Conservation (phyloP, 1,140 invertebrate genomes). For the Aradophagus sp. region DNA sequence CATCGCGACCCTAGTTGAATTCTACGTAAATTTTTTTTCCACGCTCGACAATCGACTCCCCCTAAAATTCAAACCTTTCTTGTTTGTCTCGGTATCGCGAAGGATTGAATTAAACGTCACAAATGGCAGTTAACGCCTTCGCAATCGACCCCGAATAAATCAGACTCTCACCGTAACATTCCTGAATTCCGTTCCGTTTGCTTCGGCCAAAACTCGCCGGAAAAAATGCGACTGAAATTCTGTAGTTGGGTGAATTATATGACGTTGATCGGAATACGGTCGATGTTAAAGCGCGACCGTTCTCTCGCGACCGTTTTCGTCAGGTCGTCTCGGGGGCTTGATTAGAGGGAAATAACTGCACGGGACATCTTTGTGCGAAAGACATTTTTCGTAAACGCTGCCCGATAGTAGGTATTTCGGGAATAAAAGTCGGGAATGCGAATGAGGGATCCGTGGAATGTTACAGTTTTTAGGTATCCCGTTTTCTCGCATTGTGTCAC, state of each 20-base stretch:
- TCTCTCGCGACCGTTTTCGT: too few relatives aligned
- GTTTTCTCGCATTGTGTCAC: too few relatives aligned
- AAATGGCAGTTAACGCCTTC: slow-evolving; percentile 49
- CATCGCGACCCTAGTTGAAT: slow-evolving; percentile 15
- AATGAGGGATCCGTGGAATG: slow-evolving; percentile 18
- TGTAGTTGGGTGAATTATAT: too few relatives aligned
- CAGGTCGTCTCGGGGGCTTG: too few relatives aligned
- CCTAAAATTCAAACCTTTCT: slow-evolving; percentile 9
- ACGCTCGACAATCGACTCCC: background rate
- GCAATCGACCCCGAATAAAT: slow-evolving; percentile 58
- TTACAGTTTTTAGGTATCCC: slow-evolving; percentile 19
- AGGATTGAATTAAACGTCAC: slow-evolving; percentile 45
- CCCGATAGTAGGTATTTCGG: slow-evolving; percentile 20
- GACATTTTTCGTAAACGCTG: slow-evolving; percentile 19
- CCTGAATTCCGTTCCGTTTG: slow-evolving; percentile 48
- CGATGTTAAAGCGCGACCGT: too few relatives aligned
- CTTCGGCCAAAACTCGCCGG: slow-evolving; percentile 27
- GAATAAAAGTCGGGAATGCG: slow-evolving; percentile 28
- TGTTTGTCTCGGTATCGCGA: slow-evolving; percentile 10
- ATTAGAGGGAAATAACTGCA: slow-evolving; percentile 42
- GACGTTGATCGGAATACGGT: too few relatives aligned
- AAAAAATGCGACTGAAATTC: slow-evolving; percentile 41
- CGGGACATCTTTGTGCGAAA: slow-evolving; percentile 35
- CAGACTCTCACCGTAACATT: slow-evolving; percentile 25
- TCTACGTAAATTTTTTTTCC: slow-evolving; percentile 17